phyloP scores from a whole-genome alignment of 2,888 invertebrate species.

The Steinernema scapterisci region DNA sequence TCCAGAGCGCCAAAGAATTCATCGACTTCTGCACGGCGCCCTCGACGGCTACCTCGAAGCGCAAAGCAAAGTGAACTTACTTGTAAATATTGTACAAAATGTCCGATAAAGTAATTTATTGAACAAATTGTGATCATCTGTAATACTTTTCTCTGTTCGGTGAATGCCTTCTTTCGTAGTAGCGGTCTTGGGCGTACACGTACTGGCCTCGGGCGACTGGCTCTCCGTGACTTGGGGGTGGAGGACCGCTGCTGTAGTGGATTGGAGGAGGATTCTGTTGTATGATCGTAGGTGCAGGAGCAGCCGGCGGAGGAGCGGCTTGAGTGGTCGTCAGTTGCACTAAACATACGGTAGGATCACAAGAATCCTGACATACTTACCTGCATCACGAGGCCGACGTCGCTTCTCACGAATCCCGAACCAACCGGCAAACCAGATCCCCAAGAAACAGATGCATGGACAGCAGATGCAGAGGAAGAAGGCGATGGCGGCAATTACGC shows the following conservation, averaged over 20 bases:
- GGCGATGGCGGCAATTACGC: conserved; percentile 57
- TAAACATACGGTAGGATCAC: not conserved
- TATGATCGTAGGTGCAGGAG: conserved; percentile 11
- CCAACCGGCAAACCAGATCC: conserved; percentile 66
- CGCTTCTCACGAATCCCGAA: conserved; percentile 48
- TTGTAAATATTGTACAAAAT: conserved; percentile 22
- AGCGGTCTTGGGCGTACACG: conserved; percentile 24
- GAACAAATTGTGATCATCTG: not conserved
- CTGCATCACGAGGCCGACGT: not conserved
- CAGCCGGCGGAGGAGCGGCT: not conserved
- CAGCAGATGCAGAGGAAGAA: conserved; percentile 61
- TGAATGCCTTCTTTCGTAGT: conserved; percentile 13
- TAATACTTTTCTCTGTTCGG: conserved; percentile 16
- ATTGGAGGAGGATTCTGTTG: conserved; percentile 16
- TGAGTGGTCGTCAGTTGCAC: conserved; percentile 4
- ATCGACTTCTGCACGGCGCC: conserved; percentile 33
- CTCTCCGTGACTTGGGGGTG: not conserved
- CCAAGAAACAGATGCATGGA: conserved; percentile 63
- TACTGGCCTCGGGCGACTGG: conserved; percentile 2
- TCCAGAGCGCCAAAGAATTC: conserved; percentile 39
- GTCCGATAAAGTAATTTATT: not conserved
- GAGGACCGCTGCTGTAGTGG: conserved; percentile 9
- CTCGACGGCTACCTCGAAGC: not conserved
- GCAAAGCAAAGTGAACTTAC: not conserved
- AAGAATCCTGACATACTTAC: too few species aligned